Percentiles rank a stretch among this genome's conserved stretches.
These are phyloP conservation scores for Lateolabrax maculatus DNA, from an alignment of 2,797 vertebrate genomes.

Conservation along the genomic window DNA sequence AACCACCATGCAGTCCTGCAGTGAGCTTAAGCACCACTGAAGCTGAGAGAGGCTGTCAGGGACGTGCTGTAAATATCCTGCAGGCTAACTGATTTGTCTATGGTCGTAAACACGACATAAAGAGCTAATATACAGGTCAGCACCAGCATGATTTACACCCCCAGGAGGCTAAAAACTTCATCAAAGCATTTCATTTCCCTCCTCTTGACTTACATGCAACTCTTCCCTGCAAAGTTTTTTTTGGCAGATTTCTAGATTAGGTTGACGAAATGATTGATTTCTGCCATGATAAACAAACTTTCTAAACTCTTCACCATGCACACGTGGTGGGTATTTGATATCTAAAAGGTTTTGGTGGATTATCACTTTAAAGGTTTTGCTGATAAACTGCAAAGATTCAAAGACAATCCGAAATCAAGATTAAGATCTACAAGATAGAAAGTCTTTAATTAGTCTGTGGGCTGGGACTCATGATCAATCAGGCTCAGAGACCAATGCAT, in stretches of 20 bases:
- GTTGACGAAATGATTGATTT: constrained; percentile 9
- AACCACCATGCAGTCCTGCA: constrained; percentile 43
- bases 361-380: not conserved
- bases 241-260: not conserved
- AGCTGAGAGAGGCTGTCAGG: constrained; percentile 60
- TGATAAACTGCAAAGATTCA: constrained; percentile 19
- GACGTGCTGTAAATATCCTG: constrained; percentile 77
- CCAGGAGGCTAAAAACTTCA: constrained; percentile 39
- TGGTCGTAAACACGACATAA: constrained; percentile 80
- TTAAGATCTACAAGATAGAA: constrained; percentile 49
- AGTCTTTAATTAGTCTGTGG: constrained; percentile 58
- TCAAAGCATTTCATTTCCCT: constrained; percentile 44
- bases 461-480: constrained; percentile 45
- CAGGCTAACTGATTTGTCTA: constrained; percentile 79
- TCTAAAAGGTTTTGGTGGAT: not conserved
- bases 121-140: constrained; percentile 79
- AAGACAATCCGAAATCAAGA: constrained; percentile 35
- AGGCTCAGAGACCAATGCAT: constrained; percentile 40
- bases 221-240: constrained; percentile 2
- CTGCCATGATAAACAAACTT: not conserved
- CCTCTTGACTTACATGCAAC: constrained; percentile 11
- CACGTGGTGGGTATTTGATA: not conserved
- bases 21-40: constrained; percentile 55
- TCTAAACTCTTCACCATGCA: not conserved
- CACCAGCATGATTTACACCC: constrained; percentile 68